Evolutionary conservation across 2,888 invertebrate species (phyloP), one percentile per base, ranked within the genome.

Genomic region (Lordiphosa andalusiaca): DNA sequence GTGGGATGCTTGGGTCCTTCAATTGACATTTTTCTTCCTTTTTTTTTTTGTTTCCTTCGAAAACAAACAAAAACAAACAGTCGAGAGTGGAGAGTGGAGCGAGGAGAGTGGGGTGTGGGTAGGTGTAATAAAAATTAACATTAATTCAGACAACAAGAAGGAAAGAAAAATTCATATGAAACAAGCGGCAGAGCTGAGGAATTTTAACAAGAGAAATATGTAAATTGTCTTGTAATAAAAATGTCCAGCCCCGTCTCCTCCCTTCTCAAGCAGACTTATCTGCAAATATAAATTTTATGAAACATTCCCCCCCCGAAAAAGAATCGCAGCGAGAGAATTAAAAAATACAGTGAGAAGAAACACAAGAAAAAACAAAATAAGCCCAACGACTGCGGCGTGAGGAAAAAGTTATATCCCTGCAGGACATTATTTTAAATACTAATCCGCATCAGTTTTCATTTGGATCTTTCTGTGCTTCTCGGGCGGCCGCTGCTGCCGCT

Each of bases 401-500:
- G 50, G 42, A 53, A 77, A 73, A 80, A 88, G 78, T 86, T 85
- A 87, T 87, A 86, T 87, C 88, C 84, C 86, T 87, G 88, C 86
- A 88, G 88, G 88, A 88, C 87, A 87, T 87, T 87, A 87, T 88
- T 88, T 87, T 84, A 87, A 86, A 88, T 86, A 87, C 88, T 87
- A 88, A 87, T 87, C 87, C 87, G 86, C 86, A 87, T 84, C 88
- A 87, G 88, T 87, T 88, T 87, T 88, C 80, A 86, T 86, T 81
- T 78, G 86, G 73, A 81, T 84, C 70, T 73, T 76, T 55, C 48
- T 46, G 35, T 19, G 30, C n/a, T 39, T 25, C 25, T 25, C 25
- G 6, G 25, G 25, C 25, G 25, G 25, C 25, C 6, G 25, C 6
- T 30, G 44, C 19, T 19, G 19, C 19, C 19, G 19, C 19, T 19